Conservation (phyloP, 2,888 invertebrate species). For the Piscicola geometra region DNA sequence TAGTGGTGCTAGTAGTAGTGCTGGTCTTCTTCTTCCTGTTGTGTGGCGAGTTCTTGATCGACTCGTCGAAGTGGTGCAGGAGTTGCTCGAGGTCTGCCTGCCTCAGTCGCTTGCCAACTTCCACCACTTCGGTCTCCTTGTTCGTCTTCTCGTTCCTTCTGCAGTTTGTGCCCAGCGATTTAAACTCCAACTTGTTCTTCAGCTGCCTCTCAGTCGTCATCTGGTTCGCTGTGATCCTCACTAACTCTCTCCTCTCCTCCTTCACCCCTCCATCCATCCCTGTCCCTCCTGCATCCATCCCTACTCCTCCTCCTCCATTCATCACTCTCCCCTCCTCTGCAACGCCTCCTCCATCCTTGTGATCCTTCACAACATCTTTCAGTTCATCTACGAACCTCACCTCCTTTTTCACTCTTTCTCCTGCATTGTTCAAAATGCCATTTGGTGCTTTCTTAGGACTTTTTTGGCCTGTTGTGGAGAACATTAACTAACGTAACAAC, state of each 20-base stretch:
- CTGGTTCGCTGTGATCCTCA: conserved; percentile 49
- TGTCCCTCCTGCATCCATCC: too few species aligned
- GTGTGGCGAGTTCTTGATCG: not conserved
- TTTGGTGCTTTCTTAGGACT: not conserved
- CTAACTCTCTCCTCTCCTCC: conserved; percentile 45
- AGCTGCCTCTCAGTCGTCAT: conserved; percentile 45
- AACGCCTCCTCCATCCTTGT: too few species aligned
- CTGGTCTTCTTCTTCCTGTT: not conserved
- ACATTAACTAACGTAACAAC: not conserved
- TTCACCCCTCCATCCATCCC: not conserved
- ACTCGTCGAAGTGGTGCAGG: not conserved
- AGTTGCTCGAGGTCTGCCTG: not conserved
- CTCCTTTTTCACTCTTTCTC: conserved; percentile 46
- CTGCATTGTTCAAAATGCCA: conserved; percentile 43
- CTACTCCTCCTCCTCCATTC: not conserved
- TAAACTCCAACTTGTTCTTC: conserved; percentile 17
- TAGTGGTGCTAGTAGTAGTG: not conserved
- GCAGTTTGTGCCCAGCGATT: not conserved
- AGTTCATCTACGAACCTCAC: conserved; percentile 9
- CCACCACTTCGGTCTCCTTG: not conserved
- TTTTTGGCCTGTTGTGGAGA: not conserved
- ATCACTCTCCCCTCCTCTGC: not conserved
- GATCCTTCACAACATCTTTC: not conserved
- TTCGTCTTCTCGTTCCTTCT: not conserved
- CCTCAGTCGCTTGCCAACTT: not conserved